A percentile compares a stretch with the other conserved stretches of the same genome.
Conservation (phyloP, 2,113 vertebrate genomes). For the Fulica atra region DNA sequence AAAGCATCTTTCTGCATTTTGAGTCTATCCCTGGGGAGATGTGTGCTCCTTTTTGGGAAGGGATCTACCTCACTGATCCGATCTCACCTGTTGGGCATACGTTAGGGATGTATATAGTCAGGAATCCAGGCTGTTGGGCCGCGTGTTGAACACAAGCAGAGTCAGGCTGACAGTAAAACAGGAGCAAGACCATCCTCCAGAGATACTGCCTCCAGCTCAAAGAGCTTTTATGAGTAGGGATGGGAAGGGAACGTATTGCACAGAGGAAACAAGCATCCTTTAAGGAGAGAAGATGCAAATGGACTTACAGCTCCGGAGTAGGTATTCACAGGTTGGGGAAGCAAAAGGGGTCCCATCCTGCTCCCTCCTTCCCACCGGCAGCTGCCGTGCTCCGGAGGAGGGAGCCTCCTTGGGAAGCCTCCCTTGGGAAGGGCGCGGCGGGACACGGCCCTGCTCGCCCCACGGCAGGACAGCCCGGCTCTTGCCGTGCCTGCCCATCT, state of each 20-base stretch:
- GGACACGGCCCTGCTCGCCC: neutral
- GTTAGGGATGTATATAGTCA: neutral
- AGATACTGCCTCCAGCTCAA: neutral
- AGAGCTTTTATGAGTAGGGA: neutral
- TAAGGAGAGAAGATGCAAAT: neutral
- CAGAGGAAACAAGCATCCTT: neutral
- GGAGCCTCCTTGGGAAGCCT: neutral
- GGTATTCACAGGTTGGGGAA: neutral
- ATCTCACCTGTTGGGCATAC: neutral
- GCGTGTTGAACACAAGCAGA: neutral
- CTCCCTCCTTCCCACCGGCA: neutral
- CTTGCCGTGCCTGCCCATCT: fast-evolving
- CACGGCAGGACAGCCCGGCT: neutral
- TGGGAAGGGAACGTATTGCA: neutral
- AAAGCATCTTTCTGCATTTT: neutral
- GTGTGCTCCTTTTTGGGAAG: neutral
- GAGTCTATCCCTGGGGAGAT: neutral
- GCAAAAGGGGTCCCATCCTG: neutral
- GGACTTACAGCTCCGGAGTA: neutral
- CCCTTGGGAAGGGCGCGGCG: neutral
- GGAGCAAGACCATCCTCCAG: neutral
- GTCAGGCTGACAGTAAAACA: neutral
- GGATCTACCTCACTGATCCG: neutral
- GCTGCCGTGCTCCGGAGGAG: neutral
- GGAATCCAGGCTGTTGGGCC: neutral